A percentile compares a stretch with the other conserved stretches of the same genome.
These are phyloP conservation scores for Setipinna tenuifilis DNA, from an alignment of 2,797 vertebrate species.

Conservation along the genomic window DNA sequence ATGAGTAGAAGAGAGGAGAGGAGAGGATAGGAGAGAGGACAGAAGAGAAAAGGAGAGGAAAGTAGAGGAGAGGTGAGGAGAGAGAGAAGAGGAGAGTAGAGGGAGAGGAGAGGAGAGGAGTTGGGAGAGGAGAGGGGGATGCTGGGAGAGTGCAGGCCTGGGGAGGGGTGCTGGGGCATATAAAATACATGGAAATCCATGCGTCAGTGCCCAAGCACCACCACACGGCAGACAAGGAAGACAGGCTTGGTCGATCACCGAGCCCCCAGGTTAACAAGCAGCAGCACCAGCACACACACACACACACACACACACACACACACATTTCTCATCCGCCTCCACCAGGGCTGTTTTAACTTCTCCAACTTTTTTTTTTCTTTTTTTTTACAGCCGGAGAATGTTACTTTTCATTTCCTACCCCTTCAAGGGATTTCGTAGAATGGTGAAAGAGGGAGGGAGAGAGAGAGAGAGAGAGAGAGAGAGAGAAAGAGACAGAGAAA, in stretches of 20 bases:
- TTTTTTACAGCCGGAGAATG: constrained; percentile 35
- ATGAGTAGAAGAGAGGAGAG: too few species aligned
- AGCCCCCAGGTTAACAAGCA: constrained; percentile 20
- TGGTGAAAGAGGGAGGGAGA: constrained; percentile 48
- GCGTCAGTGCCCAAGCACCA: constrained; percentile 1
- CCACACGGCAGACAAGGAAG: constrained; percentile 12
- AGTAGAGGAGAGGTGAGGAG: too few species aligned
- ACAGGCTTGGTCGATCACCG: constrained; percentile 7
- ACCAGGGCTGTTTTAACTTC: not conserved
- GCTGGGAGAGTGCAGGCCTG: not conserved
- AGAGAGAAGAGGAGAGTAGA: too few species aligned
- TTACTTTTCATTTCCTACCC: constrained; percentile 14
- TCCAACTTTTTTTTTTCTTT: not conserved
- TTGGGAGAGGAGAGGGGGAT: not conserved
- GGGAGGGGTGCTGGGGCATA: constrained; percentile 30
- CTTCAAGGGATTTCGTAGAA: constrained; percentile 19
- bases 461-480: constrained; percentile 42
- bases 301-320: constrained; percentile 25
- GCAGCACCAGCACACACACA: not conserved
- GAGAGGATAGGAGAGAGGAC: too few species aligned
- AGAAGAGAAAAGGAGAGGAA: too few species aligned
- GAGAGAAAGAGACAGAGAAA: not conserved
- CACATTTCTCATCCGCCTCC: not conserved
- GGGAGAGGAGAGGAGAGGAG: too few species aligned
- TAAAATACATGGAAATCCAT: constrained; percentile 40